These are phyloP conservation scores for Chanos chanos DNA, from an alignment of 2,797 vertebrate species.

Conservation along the genomic window DNA sequence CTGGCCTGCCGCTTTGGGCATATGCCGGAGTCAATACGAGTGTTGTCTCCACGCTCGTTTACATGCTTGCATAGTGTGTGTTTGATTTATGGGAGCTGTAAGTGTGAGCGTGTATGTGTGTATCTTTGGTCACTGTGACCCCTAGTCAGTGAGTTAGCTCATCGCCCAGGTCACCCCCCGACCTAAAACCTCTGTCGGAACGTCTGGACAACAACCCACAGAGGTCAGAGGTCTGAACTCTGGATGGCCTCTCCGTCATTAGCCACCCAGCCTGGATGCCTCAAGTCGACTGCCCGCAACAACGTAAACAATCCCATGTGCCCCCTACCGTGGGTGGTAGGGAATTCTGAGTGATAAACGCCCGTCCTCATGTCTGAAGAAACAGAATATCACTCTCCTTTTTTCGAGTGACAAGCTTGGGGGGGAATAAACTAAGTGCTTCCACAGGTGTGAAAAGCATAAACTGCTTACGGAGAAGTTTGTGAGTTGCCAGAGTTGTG, in stretches of 20 bases:
- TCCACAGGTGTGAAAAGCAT: not conserved
- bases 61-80: conserved; percentile 10
- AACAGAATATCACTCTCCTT: too few species aligned
- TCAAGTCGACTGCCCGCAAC: conserved; percentile 43
- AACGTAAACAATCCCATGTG: conserved; percentile 52
- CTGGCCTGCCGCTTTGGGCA: conserved; percentile 2
- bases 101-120: conserved; percentile 27
- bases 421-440: too few species aligned
- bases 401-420: too few species aligned
- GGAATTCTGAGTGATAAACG: conserved; percentile 52
- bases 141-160: conserved; percentile 48
- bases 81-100: conserved; percentile 1
- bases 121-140: conserved; percentile 23
- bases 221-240: conserved; percentile 39
- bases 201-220: conserved; percentile 52
- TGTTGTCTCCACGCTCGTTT: conserved; percentile 18
- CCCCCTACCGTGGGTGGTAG: conserved; percentile 33
- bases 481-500: conserved; percentile 7
- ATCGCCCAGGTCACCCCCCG: conserved; percentile 19
- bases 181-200: conserved; percentile 11
- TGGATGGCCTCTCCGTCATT: conserved; percentile 36
- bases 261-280: conserved; percentile 30
- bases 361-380: conserved; percentile 28
- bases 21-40: conserved; percentile 11
- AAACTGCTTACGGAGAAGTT: conserved; percentile 44